Conservation (phyloP, 2,888 invertebrate species). For the Ametastegia equiseti region DNA sequence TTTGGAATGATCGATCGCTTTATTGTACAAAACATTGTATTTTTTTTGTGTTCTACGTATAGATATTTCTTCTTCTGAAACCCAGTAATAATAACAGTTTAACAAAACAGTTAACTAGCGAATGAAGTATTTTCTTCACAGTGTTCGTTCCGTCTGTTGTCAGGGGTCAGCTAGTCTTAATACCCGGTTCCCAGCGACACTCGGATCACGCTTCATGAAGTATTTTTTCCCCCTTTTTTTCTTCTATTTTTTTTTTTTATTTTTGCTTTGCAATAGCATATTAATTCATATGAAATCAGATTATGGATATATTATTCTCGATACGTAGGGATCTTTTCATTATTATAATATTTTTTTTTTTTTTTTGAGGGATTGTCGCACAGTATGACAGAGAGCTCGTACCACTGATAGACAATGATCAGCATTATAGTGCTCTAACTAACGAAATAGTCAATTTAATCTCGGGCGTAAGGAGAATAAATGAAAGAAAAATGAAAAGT, state of each 20-base stretch:
- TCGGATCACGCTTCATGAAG: slow-evolving; percentile 39
- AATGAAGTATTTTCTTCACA: slow-evolving; percentile 33
- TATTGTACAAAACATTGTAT: neutral
- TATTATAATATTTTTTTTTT: neutral
- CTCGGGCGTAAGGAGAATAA: neutral
- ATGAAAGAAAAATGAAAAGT: neutral
- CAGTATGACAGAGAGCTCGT: slow-evolving; percentile 42
- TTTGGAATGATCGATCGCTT: neutral
- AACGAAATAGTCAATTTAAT: slow-evolving; percentile 33
- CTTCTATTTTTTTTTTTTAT: neutral
- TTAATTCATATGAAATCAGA: neutral
- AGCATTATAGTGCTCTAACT: neutral
- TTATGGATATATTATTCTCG: slow-evolving; percentile 12
- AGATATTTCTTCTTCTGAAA: slow-evolving; percentile 19
- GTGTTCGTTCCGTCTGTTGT: slow-evolving; percentile 40
- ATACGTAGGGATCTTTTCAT: slow-evolving; percentile 15
- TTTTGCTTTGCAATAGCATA: slow-evolving; percentile 4
- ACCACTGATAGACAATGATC: slow-evolving; percentile 34
- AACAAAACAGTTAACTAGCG: slow-evolving; percentile 14
- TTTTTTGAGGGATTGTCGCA: slow-evolving; percentile 25
- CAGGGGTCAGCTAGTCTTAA: slow-evolving; percentile 47
- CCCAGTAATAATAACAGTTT: slow-evolving; percentile 21
- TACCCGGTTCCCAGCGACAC: slow-evolving; percentile 43
- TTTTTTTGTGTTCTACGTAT: no score
- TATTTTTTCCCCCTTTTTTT: slow-evolving; percentile 7